These are phyloP conservation scores for Otocyon megalotis DNA, from an alignment of 2,113 vertebrate species.

Conservation along the genomic window DNA sequence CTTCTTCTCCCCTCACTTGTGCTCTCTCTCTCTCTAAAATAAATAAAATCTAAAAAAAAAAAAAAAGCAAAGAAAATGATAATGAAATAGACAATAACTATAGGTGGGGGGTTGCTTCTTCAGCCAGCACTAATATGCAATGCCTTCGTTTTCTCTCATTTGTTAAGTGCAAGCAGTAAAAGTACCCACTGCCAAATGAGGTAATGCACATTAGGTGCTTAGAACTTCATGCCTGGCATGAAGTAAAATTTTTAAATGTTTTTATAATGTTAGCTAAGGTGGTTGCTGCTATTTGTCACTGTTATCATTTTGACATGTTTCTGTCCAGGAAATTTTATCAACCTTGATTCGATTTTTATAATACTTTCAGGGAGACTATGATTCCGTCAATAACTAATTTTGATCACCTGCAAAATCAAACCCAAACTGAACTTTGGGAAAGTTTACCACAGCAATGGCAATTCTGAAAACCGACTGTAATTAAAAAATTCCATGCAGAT, in stretches of 20 bases:
- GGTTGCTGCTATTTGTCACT: neutral
- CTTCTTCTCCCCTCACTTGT: neutral
- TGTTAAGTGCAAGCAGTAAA: neutral
- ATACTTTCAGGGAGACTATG: neutral
- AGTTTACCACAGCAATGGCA: neutral
- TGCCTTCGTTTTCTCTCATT: neutral
- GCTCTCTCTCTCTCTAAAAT: neutral
- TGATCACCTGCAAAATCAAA: neutral
- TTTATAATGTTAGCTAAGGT: neutral
- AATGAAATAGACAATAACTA: neutral
- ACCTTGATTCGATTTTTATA: neutral
- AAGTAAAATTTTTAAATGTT: neutral
- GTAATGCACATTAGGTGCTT: neutral
- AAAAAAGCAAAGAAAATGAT: neutral
- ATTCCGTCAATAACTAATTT: neutral
- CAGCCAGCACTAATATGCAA: neutral
- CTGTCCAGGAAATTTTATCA: neutral
- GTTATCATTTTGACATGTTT: constrained; percentile 16
- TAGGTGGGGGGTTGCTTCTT: neutral
- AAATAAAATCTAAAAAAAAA: neutral
- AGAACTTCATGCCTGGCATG: neutral
- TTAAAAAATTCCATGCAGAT: neutral
- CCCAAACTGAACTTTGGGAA: constrained; percentile 27
- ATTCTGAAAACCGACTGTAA: neutral
- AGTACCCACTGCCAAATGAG: neutral